phyloP scores from a whole-genome alignment of 2,113 vertebrate genomes.

The Bos indicus region DNA sequence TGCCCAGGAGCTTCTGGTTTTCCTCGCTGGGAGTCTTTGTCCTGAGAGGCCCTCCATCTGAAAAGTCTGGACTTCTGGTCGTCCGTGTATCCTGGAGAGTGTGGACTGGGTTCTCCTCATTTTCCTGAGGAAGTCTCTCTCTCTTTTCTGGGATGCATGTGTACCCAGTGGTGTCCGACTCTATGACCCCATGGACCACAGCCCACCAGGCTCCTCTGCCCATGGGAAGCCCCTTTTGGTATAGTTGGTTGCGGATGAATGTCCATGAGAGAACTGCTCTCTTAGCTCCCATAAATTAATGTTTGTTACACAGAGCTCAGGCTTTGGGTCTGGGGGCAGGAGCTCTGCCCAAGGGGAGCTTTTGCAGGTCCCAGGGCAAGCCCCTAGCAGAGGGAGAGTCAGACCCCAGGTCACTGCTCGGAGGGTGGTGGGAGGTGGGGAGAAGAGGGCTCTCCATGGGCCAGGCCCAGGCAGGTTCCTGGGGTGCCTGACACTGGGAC shows the following conservation, averaged over 20 bases:
- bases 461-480: not conserved
- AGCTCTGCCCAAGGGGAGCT: not conserved
- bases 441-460: rapidly evolving
- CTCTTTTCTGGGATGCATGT: not conserved
- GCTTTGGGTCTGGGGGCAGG: no score
- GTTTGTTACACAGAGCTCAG: not conserved
- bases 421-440: rapidly evolving
- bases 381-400: rapidly evolving
- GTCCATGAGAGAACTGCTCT: not conserved
- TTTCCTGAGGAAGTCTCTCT: not conserved
- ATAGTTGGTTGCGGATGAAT: not conserved
- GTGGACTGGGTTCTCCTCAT: rapidly evolving
- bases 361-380: not conserved
- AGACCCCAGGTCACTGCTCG: no score
- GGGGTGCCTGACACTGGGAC: not conserved
- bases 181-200: not conserved
- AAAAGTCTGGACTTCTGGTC: rapidly evolving
- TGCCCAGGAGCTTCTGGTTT: rapidly evolving
- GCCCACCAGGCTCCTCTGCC: not conserved
- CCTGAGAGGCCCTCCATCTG: not conserved
- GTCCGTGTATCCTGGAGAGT: rapidly evolving
- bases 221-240: not conserved
- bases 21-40: rapidly evolving
- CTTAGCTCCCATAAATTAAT: not conserved
- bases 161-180: rapidly evolving